Base-by-base conservation (phyloP, 2,888 invertebrate genomes). In the Candidula unifasciata region DNA sequence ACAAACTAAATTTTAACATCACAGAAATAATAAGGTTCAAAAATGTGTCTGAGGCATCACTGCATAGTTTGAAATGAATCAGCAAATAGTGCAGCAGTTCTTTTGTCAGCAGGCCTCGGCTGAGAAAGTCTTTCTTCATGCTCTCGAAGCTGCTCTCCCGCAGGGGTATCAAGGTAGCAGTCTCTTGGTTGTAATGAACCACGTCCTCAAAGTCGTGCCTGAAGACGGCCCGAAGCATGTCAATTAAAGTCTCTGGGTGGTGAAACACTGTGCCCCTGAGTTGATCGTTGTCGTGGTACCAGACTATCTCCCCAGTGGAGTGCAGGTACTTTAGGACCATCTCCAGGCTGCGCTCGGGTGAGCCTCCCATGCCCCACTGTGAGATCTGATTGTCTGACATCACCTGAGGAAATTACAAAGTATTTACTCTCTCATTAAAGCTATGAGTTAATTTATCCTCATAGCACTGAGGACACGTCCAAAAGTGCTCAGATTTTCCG, bases 1-100 rank as follows among this genome's bases (percentile, higher is more conserved):
- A 92, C 24, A 92, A 88, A 80, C 91, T 91, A 89, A 92, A 92
- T 85, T 90, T 92, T 24, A 91, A 86, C 92, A 92, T 91, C 10
- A 91, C 87, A 24, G 84, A 85, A 24, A 84, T 64, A 33, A 80
- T 81, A 76, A 90, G 89, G 21, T 82, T 84, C 44, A 91, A 88
- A 78, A 92, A 91, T n/a, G 87, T 90, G 30, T 91, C 91, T 35
- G 89, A 85, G 5, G 90, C 90, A 66, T 91, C 90, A 0, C 87
- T 68, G 1, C 90, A 88, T 10, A 92, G 85, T 27, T 88, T 86
- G 73, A 91, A 92, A 73, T 91, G 91, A 37, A 90, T 86, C 16
- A 91, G 88, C 64, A 88, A 88, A 82, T 89, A 91, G 71, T 89
- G 89, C 27, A 92, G 87, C 13, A 92, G 88, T 37, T 91, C 90